phyloP scores from a whole-genome alignment of 2,113 vertebrate species.

The Petromus typicus region DNA sequence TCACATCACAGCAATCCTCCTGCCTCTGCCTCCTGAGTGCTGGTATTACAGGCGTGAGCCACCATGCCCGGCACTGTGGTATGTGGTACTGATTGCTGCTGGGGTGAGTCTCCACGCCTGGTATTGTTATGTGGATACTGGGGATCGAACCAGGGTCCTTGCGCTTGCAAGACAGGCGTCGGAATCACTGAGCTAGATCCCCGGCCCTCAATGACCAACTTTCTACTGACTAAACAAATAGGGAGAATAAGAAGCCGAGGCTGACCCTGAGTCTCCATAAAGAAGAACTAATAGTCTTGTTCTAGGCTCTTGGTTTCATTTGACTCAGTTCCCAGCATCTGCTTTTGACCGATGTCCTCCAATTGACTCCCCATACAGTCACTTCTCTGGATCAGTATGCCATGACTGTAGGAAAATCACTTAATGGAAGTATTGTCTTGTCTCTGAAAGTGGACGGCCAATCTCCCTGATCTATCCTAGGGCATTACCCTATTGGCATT shows the following conservation, averaged over 20 bases:
- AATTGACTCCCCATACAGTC: background rate
- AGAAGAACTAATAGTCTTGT: background rate
- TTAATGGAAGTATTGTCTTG: background rate
- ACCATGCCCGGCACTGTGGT: too few species aligned
- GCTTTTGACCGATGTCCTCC: background rate
- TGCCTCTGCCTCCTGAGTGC: too few species aligned
- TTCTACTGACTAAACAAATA: background rate
- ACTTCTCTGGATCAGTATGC: background rate
- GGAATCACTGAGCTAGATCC: too few species aligned
- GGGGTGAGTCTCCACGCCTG: too few species aligned
- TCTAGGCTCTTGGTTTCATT: background rate
- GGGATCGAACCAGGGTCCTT: too few species aligned
- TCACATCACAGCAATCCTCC: too few species aligned
- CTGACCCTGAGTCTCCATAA: background rate
- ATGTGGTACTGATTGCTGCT: too few species aligned
- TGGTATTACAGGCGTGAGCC: too few species aligned
- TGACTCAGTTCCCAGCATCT: background rate
- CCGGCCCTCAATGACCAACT: too few species aligned
- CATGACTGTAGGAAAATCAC: background rate
- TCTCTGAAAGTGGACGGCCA: background rate
- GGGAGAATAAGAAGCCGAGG: background rate
- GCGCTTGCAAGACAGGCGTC: too few species aligned
- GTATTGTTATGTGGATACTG: too few species aligned
- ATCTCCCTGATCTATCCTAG: background rate
- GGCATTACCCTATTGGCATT: background rate